Base-by-base conservation (phyloP, 2,888 invertebrate species). In the Argyresthia goedartella region DNA sequence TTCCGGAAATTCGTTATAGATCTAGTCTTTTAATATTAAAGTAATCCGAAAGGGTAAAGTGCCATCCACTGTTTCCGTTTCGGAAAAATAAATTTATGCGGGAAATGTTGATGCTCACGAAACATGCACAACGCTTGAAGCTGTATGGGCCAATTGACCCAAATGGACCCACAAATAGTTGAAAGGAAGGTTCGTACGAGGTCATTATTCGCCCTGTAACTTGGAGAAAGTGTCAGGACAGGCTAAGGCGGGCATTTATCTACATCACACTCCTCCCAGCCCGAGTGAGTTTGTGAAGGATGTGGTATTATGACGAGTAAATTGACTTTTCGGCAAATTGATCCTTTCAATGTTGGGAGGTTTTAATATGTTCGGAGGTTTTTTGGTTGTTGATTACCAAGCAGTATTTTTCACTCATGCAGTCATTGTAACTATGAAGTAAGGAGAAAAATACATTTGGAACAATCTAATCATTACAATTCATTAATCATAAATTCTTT, bases 131-230 rank as follows among this genome's bases (percentile, higher is more conserved):
- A 73, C 78, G 76, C 76, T 66, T 25, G 25, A 25, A 25, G 25
- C 25, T 25, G 25, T 25, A 25, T 25, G 25, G 25, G 25, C 75
- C 84, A 79, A 81, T 82, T 79, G 81, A 82, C 81, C 82, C 73
- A 82, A 85, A 85, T 84, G 81, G 78, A 71, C 79, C 76, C 73
- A 79, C 77, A 76, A 78, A 81, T 81, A 82, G 81, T 77, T 75
- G 75, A 81, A 81, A 79, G 71, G 73, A 25, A 71, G 68, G 66
- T 68, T 67, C 69, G 65, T 63, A 71, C 67, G 73, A 75, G 76
- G 77, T 81, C 82, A 78, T 84, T 84, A 82, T 79, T 81, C 77
- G 81, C 73, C 73, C 70, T 72, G 73, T 68, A 75, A 73, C 71
- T 75, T 73, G 63, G 66, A 69, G 64, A 77, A 81, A 78, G 80